Base-by-base conservation (phyloP, 2,113 vertebrate genomes). In the Heptranchias perlo region DNA sequence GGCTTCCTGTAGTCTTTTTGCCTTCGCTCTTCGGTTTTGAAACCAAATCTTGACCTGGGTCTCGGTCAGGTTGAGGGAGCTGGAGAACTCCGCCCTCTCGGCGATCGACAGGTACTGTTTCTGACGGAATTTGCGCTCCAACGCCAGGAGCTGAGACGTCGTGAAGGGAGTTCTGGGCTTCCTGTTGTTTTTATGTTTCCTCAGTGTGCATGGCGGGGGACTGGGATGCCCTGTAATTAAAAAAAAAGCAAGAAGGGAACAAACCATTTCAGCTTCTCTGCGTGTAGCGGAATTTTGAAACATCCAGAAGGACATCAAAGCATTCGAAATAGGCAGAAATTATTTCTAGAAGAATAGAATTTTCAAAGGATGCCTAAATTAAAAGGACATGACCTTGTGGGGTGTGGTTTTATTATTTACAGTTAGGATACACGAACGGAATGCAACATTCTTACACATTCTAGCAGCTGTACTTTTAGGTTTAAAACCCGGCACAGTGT, bases 21-120 rank as follows among this genome's bases (percentile, higher is more conserved):
- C 98, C 96, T 98, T 98, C 73, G 98, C 98, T 58, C 98, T 97
- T 78, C 98, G 96, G 97, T 98, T 98, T 96, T 98, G 98, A 96
- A 98, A 98, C 98, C 98, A 98, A 39, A 98, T 98, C 97, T 98
- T 98, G 96, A 98, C 98, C 97, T 98, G 98, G 16, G 98, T 98
- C 97, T 98, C 98, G 76, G 98, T 98, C 96, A 98, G 98, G 97
- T 97, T 98, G 96, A 98, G 98, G 0, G 98, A 98, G 97, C 97
- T 97, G 97, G 98, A 98, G 97, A 98, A 98, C 97, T 98, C 98
- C 49, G 98, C 98, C 96, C 98, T 97, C 97, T 98, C 98, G 47
- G 97, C 97, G 95, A 98, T 98, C 96, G 98, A 98, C 92, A 98
- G 97, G 96, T 98, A 98, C 97, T 98, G 98, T 96, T 98, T 98